Conservation (phyloP, 2,888 invertebrate genomes). For the Agriopis aurantiaria region DNA sequence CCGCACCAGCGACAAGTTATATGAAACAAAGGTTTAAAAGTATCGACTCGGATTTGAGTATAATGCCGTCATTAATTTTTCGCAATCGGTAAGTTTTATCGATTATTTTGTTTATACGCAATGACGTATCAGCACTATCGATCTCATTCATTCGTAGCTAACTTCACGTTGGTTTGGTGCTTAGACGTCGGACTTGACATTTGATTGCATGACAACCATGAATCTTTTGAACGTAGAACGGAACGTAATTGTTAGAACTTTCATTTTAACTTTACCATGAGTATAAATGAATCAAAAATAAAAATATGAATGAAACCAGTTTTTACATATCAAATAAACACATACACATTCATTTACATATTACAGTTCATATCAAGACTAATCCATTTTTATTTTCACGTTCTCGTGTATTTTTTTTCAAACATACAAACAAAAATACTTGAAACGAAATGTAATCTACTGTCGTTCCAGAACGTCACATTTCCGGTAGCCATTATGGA, state of each 20-base stretch:
- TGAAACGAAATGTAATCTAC: constrained; percentile 34
- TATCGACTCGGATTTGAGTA: constrained; percentile 75
- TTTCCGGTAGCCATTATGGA: constrained; percentile 78
- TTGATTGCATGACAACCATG: too few species aligned
- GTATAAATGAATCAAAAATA: too few species aligned
- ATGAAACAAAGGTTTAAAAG: constrained; percentile 82
- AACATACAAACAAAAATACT: not conserved
- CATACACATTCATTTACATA: too few species aligned
- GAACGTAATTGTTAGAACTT: constrained; percentile 46
- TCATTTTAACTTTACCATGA: not conserved
- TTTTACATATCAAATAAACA: too few species aligned
- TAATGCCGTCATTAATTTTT: constrained; percentile 88
- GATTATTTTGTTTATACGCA: constrained; percentile 57
- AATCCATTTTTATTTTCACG: too few species aligned
- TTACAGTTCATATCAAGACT: too few species aligned
- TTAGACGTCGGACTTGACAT: constrained; percentile 40
- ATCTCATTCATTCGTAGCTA: constrained; percentile 54
- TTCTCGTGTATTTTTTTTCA: too few species aligned
- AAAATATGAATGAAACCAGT: too few species aligned
- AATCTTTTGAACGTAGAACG: constrained; percentile 47
- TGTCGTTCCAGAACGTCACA: constrained; percentile 61
- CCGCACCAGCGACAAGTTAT: constrained; percentile 79
- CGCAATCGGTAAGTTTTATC: constrained; percentile 87
- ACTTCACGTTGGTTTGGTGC: constrained; percentile 50
- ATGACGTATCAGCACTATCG: constrained; percentile 57